Percentiles rank a stretch among this genome's conserved stretches.
These are phyloP conservation scores for Brachyrhaphis roseni DNA, from an alignment of 2,797 vertebrate genomes.

Conservation along the genomic window DNA sequence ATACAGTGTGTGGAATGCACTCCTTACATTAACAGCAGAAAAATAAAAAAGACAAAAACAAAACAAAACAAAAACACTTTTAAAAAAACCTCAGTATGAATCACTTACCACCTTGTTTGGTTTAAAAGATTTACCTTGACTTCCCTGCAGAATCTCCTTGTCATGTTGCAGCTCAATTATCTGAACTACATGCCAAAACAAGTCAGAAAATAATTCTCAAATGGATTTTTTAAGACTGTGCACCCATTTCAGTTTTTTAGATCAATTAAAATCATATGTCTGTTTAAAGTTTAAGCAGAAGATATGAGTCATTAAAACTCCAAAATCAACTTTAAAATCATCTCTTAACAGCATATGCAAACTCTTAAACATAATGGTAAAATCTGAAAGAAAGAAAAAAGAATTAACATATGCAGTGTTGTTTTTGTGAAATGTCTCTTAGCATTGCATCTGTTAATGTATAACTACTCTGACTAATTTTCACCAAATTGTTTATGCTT, in stretches of 20 bases:
- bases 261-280: neutral
- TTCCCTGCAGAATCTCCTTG: neutral
- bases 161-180: neutral
- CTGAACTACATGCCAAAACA: neutral
- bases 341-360: neutral
- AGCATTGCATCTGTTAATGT: constrained; percentile 45
- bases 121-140: neutral
- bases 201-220: neutral
- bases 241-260: neutral
- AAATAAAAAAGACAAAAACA: neutral
- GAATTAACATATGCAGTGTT: constrained; percentile 1
- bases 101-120: neutral
- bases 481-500: constrained; percentile 67
- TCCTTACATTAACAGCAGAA: too few relatives aligned
- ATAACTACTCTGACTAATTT: constrained; percentile 65
- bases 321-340: neutral
- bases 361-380: neutral
- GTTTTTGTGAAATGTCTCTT: constrained; percentile 22
- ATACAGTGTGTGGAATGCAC: too few relatives aligned
- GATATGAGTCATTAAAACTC: neutral
- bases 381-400: neutral
- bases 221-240: neutral
- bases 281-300: neutral
- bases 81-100: neutral
- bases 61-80: neutral